Evolutionary conservation across 2,797 vertebrate genomes (phyloP), one percentile per base, ranked within the genome.

Genomic region (Hoplostethus atlanticus): DNA sequence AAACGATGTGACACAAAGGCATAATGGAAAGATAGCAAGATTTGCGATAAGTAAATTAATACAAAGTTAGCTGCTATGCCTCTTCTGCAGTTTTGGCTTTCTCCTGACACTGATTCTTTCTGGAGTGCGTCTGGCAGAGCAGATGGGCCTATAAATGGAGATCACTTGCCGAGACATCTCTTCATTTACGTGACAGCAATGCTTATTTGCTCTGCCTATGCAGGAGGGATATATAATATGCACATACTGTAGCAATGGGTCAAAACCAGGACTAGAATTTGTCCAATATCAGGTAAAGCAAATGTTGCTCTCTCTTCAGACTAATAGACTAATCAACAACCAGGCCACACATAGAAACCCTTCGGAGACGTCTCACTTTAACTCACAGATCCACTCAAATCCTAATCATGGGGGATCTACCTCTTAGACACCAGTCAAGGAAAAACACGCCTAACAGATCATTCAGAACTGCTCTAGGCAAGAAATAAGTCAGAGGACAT

Each of bases 71-170:
- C 64, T 12, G 70, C 66, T 25, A 2, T 44, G 68, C 77, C 80
- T 83, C 80, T 71, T 74, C 70, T 2, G 30, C 76, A 56, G 80
- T 71, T 81, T 81, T 64, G 71, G 63, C 57, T 78, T 83, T 76
- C 75, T 84, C 80, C 76, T 80, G 82, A 85, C 78, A 62, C 84
- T 79, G 88, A 88, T 87, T 80, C 83, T 85, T 85, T 81, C 79
- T 85, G 83, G 78, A 87, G 76, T 78, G 76, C 25, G 80, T 79
- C 88, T 88, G 80, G 81, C 71, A 66, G 75, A 91, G 88, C 91
- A 94, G 92, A 94, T 89, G 90, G 86, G 84, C 85, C 85, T 81
- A 88, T 93, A 92, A 91, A 93, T 90, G 87, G 88, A 91, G 90
- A 91, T 94, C 89, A 83, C 82, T 91, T 88, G 82, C 88, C 64